These are phyloP conservation scores for Rhynchopsitta pachyrhyncha DNA, from an alignment of 2,113 vertebrate species.

Conservation along the genomic window DNA sequence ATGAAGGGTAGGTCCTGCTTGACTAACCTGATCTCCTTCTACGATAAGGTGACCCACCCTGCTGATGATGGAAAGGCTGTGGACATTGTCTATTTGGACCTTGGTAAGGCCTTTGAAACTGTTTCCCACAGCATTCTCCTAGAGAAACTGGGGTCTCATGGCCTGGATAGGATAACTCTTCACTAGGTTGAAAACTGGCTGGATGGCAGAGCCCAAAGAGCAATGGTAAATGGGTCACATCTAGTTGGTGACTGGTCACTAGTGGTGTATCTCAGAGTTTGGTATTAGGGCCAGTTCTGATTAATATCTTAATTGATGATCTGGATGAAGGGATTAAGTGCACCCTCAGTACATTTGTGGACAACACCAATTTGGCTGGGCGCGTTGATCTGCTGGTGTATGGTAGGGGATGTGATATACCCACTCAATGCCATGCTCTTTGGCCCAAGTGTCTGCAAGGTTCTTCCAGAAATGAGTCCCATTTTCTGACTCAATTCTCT, in stretches of 20 bases:
- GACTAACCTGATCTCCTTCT: background rate
- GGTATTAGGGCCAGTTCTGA: background rate
- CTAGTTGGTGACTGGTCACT: background rate
- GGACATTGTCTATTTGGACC: background rate
- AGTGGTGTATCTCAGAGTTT: background rate
- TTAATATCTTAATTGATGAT: background rate
- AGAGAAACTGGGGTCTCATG: background rate
- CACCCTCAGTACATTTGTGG: background rate
- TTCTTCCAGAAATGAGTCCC: too few relatives aligned
- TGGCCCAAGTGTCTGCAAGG: too few relatives aligned
- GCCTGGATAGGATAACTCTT: background rate
- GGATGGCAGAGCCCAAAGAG: background rate
- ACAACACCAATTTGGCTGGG: background rate
- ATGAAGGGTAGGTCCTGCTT: background rate
- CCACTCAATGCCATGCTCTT: too few relatives aligned
- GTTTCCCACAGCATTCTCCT: background rate
- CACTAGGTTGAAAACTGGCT: background rate
- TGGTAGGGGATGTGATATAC: too few relatives aligned
- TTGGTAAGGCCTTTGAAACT: background rate
- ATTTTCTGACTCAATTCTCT: too few relatives aligned
- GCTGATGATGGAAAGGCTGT: background rate
- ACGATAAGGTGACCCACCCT: background rate
- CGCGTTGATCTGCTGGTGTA: background rate
- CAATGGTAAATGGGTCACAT: background rate
- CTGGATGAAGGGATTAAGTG: background rate